Evolutionary conservation across 2,113 vertebrate species (phyloP), one percentile per base, ranked within the genome.

Genomic region (Oriolus oriolus): DNA sequence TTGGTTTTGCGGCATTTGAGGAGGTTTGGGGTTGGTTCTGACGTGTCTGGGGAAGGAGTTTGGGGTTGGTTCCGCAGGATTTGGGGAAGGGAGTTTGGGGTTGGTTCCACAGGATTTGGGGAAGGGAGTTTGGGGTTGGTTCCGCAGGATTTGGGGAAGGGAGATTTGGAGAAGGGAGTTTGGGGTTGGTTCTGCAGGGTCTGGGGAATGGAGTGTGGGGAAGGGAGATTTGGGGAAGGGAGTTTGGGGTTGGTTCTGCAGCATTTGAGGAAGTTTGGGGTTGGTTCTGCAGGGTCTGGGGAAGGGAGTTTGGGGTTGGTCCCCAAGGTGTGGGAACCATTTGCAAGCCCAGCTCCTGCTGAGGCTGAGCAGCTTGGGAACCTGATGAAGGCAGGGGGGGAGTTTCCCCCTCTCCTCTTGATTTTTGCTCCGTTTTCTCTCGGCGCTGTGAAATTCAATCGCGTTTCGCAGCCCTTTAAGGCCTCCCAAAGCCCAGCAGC

Each of bases 391-490:
- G n/a, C 22, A 76, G 44, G 57, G 10, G 3, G 22, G 18, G 17
- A 8, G 12, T 52, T 28, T 53, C 4, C 6, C 41, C 70, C 20
- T 4, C 4, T 5, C 54, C 70, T 91, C 80, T 54, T 61, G 85
- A 85, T 84, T 96, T 95, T 87, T 76, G 41, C 69, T 94, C 54
- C 24, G 2, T 96, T 95, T 94, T 70, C 64, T 33, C 39, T 68
- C 37, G 5, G 81, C 75, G 78, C 95, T 96, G 81, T 97, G 97
- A 97, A 97, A 97, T 97, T 96, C 80, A 95, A 97, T 97, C 96
- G 1, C 47, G 77, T 93, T 95, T 92, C 84, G 89, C 87, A 95
- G 94, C 79, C 90, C 95, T 89, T 57, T 54, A 80, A 80, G 96
- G 94, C 90, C 96, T 96, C 68, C 85, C 95, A 84, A 54, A 94